A percentile compares a stretch with the other conserved stretches of the same genome.
Conservation (phyloP, 2,113 vertebrate species). For the Panurus biarmicus region DNA sequence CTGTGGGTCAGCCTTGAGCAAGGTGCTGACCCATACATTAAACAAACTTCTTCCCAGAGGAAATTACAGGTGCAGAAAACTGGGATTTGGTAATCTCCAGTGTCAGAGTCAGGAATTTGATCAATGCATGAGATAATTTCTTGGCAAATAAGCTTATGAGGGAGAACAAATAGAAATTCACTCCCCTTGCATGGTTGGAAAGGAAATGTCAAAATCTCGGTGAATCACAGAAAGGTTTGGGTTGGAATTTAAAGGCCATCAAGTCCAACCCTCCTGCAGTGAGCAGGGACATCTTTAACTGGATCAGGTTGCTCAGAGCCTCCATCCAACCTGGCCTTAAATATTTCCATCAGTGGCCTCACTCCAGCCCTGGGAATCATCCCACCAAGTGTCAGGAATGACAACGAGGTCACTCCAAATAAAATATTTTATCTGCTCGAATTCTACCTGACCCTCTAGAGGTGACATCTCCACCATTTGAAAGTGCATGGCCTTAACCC, state of each 20-base stretch:
- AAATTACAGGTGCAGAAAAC: background rate
- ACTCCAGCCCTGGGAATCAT: background rate
- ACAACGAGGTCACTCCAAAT: background rate
- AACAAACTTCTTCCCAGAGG: background rate
- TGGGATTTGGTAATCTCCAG: background rate
- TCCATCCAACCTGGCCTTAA: background rate
- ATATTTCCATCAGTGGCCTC: background rate
- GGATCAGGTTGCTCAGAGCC: background rate
- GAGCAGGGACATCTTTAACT: background rate
- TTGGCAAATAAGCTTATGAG: background rate
- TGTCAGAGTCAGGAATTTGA: background rate
- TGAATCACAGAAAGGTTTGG: background rate
- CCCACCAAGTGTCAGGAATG: background rate
- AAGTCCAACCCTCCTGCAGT: background rate
- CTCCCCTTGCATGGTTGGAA: fast-evolving
- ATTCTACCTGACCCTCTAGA: background rate
- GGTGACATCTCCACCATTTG: background rate
- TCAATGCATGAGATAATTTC: background rate
- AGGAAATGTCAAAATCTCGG: background rate
- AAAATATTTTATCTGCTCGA: background rate
- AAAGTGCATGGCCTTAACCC: background rate
- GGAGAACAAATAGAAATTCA: background rate
- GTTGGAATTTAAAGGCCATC: background rate
- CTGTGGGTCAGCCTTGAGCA: background rate
- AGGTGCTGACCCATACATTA: background rate